Percentiles rank a stretch among this genome's conserved stretches.
These are phyloP conservation scores for Atrina japonica DNA, from an alignment of 2,888 invertebrate genomes.

Conservation along the genomic window DNA sequence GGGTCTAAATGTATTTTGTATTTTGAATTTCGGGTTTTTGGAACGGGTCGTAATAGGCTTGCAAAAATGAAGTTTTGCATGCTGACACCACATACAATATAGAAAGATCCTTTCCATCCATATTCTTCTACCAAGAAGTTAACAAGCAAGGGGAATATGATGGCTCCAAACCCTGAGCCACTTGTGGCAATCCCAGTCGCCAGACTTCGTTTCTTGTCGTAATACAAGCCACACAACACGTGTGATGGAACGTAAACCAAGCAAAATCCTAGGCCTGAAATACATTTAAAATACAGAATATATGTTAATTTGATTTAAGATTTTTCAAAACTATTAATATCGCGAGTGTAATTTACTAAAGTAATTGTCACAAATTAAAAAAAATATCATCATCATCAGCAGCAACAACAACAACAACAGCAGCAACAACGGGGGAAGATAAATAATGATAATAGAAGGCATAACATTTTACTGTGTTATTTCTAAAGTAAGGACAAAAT, in stretches of 20 bases:
- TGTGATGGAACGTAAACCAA: slow-evolving; percentile 74
- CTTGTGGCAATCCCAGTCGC: slow-evolving; percentile 75
- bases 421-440: no score
- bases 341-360: no score
- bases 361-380: no score
- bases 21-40: not conserved
- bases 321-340: no score
- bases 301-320: no score
- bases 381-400: no score
- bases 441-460: no score
- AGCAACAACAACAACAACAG: not conserved
- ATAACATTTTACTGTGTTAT: no score
- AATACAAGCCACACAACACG: slow-evolving; percentile 73
- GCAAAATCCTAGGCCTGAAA: slow-evolving; percentile 72
- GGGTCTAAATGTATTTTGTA: not conserved
- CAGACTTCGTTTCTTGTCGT: slow-evolving; percentile 67
- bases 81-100: slow-evolving; percentile 67
- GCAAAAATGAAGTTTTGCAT: slow-evolving; percentile 71
- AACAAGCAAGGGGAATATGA: slow-evolving; percentile 68
- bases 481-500: no score
- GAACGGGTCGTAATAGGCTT: slow-evolving; percentile 55
- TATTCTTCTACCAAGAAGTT: slow-evolving; percentile 66
- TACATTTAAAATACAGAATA: no score
- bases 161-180: slow-evolving; percentile 70
- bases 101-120: slow-evolving; percentile 72